Conservation (phyloP, 2,888 invertebrate species). For the Schizotus pectinicornis region DNA sequence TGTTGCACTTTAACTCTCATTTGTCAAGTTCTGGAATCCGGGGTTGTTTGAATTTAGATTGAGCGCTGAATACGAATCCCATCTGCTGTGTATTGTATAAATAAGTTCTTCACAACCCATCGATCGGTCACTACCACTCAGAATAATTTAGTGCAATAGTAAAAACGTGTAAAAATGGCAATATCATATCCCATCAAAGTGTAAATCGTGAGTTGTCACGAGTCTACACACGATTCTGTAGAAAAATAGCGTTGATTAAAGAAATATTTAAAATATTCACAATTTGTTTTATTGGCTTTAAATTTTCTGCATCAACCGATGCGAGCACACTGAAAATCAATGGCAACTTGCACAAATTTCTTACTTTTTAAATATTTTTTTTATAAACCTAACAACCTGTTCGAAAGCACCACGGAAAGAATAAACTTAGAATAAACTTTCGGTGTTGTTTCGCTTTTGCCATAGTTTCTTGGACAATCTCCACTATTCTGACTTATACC, state of each 20-base stretch:
- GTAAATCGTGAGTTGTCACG: constrained; percentile 53
- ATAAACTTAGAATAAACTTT: too few species aligned
- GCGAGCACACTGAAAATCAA: too few species aligned
- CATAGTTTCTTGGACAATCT: too few species aligned
- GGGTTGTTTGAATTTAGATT: constrained; percentile 28
- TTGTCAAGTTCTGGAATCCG: constrained; percentile 28
- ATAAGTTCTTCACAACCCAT: constrained; percentile 43
- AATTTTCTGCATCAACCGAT: not conserved
- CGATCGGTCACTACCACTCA: constrained; percentile 44
- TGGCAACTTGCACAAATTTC: too few species aligned
- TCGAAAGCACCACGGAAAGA: too few species aligned
- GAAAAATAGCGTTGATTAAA: constrained; percentile 60
- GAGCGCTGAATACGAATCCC: constrained; percentile 26
- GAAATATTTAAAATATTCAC: constrained; percentile 55
- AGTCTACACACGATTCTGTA: constrained; percentile 56
- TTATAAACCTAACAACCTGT: too few species aligned
- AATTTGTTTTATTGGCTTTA: constrained; percentile 25
- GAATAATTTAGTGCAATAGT: constrained; percentile 57
- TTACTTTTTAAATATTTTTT: too few species aligned
- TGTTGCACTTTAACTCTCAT: constrained; percentile 47
- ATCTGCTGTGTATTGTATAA: constrained; percentile 36
- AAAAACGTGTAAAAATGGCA: constrained; percentile 59
- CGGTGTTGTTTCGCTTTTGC: too few species aligned
- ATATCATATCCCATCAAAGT: constrained; percentile 59
- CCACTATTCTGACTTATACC: too few species aligned